Base-by-base conservation (phyloP, 2,888 invertebrate species). In the Acronicta aceris region DNA sequence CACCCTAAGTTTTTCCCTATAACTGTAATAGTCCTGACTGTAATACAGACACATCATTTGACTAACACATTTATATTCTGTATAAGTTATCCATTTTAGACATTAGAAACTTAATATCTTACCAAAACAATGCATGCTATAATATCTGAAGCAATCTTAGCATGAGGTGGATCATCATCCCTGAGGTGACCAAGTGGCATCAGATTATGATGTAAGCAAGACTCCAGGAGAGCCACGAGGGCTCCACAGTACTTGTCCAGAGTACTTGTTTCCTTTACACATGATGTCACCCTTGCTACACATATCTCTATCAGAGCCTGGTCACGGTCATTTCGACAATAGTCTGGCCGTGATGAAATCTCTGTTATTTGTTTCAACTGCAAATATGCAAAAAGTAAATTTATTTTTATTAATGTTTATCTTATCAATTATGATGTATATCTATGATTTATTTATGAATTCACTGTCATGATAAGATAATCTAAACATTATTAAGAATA, bases 291-390 rank as follows among this genome's bases (percentile, higher is more conserved):
- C 68, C 98, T 94, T 1, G 98, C 98, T 64, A 99, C 97, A 89
- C 98, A 98, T 84, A 99, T 98, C 93, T 99, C 99, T 76, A 99
- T 98, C 65, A 99, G 97, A 78, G 98, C 98, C 92, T 99, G 99
- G 89, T 98, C 98, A 91, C 98, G 98, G 85, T 97, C 97, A 90
- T 97, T 98, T 74, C 96, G 96, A 49, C 96, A 96, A 87, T 98
- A 99, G 81, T 97, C 97, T 5, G 97, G 95, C 66, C 97, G 95
- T 67, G 97, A 97, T 62, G 98, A 97, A 74, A 99, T 98, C 71
- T 97, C 96, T 65, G 96, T 96, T 84, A 97, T 97, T 92, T 96
- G 96, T 80, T 96, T 96, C 69, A 97, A 90, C 97, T 97, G 81
- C 72, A 89, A 38, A 91, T 15, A 64, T 64, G 45, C 2, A 63